phyloP scores from a whole-genome alignment of 1,140 invertebrate genomes.

The Hycleus cichorii region DNA sequence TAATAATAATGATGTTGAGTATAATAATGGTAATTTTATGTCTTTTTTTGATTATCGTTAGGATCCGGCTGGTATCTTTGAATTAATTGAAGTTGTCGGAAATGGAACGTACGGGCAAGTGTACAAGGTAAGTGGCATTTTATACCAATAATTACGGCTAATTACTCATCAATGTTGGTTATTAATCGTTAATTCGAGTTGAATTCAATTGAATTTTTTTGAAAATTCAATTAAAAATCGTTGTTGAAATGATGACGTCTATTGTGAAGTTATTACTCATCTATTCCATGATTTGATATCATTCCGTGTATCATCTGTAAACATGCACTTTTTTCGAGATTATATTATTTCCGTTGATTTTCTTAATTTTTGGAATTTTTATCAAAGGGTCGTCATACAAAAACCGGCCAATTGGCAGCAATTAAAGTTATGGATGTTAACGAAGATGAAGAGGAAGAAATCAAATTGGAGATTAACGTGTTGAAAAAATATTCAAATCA shows the following conservation, averaged over 20 bases:
- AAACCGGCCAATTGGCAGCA: constrained; percentile 97
- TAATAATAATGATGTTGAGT: no score
- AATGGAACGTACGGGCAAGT: constrained; percentile 99
- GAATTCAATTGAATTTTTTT: background rate
- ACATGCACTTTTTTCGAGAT: background rate
- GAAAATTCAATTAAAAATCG: background rate
- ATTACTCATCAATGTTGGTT: background rate
- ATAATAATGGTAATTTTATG: no score
- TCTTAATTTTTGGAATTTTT: background rate
- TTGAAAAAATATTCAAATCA: constrained; percentile 99
- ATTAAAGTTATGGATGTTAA: constrained; percentile 99
- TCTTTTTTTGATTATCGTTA: constrained; percentile 41
- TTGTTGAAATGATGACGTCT: background rate
- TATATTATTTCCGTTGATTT: background rate
- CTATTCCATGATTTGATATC: background rate
- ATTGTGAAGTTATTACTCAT: no score
- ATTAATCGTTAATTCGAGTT: background rate
- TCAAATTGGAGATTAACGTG: constrained; percentile 99
- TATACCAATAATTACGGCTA: background rate
- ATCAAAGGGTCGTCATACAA: constrained; percentile 91
- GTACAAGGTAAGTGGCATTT: constrained; percentile 77
- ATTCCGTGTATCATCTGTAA: background rate
- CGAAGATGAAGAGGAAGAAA: constrained; percentile 99
- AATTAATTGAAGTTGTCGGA: constrained; percentile 99
- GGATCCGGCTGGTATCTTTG: constrained; percentile 99